Conservation (phyloP, 2,113 vertebrate genomes). For the Crotophaga sulcirostris region DNA sequence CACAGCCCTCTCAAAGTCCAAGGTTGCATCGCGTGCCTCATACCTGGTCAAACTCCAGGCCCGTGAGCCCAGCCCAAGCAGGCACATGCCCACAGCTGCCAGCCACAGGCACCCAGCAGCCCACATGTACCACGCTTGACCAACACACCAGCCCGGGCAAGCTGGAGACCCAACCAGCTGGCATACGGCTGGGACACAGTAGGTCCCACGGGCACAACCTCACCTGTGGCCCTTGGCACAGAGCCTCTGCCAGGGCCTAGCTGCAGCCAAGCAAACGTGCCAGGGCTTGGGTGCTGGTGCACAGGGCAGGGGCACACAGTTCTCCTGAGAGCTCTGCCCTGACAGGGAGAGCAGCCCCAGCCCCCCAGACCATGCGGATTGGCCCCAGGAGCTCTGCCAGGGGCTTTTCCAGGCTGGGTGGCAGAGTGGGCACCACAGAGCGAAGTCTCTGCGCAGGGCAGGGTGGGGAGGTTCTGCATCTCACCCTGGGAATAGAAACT, state of each 20-base stretch:
- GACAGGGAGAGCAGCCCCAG: not conserved
- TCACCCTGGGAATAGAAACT: not conserved
- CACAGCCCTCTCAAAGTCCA: conserved; percentile 15
- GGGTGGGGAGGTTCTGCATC: not conserved
- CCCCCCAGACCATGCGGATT: fast-evolving
- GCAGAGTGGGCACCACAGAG: fast-evolving
- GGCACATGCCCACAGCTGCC: fast-evolving
- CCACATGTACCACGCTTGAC: no score
- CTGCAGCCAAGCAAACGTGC: not conserved
- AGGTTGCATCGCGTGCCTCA: fast-evolving
- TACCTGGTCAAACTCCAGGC: not conserved
- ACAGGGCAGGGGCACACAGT: fast-evolving
- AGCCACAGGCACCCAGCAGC: not conserved
- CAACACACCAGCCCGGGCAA: no score
- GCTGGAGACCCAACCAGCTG: not conserved
- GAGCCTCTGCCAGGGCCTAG: not conserved
- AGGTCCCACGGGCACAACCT: fast-evolving
- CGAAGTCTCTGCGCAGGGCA: not conserved
- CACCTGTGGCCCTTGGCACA: fast-evolving
- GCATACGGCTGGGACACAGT: fast-evolving
- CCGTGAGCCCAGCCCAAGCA: not conserved
- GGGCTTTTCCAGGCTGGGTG: not conserved
- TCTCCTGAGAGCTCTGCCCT: not conserved
- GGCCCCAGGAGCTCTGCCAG: not conserved
- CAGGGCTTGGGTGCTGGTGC: fast-evolving